Base-by-base conservation (phyloP, 2,113 vertebrate species). In the Echinops telfairi region DNA sequence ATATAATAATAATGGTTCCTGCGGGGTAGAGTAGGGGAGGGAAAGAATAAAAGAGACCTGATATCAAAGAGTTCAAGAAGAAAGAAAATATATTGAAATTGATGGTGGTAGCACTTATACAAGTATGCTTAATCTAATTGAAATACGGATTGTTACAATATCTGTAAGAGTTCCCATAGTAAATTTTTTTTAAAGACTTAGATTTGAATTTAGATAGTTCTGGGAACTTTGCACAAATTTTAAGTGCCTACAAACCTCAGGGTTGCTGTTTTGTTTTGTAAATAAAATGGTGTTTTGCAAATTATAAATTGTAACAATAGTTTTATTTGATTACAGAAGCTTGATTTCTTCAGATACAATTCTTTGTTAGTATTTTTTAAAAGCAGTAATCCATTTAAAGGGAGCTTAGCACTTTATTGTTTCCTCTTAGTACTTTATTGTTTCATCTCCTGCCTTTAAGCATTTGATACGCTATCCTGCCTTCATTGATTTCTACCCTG, bases 331-430 rank as follows among this genome's bases (percentile, higher is more conserved):
- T 27, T 68, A 23, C 33, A 58, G 83, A 33, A 10, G 20, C 38
- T 4, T 1, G 47, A 57, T 6, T 60, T 80, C 53, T 22, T 47
- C 29, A 71, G 60, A 16, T 15, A 53, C 20, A 57, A 6, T 31
- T 31, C 27, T 29, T 33, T 3, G 40, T 40, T 10, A 6, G 57
- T 16, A 53, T 53, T 22, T 8, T 15, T 73, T 11, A 0, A 76
- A 20, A 75, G n/a, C 16, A 43, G 82, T 9, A 3, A 22, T 16
- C 64, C 8, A 20, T 22, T 25, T n/a, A 14, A 60, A 53, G 36
- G 29, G 7, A 2, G 8, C 11, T 73, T 58, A 33, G 15, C 0
- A 38, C 10, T 25, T 29, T 0, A 1, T 53, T 3, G 16, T 4
- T 58, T 80, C 64, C 66, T 6, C 27, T 66, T n/a, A 33, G 15